phyloP scores from a whole-genome alignment of 1,140 invertebrate species.

The Drosophila kepulauana region DNA sequence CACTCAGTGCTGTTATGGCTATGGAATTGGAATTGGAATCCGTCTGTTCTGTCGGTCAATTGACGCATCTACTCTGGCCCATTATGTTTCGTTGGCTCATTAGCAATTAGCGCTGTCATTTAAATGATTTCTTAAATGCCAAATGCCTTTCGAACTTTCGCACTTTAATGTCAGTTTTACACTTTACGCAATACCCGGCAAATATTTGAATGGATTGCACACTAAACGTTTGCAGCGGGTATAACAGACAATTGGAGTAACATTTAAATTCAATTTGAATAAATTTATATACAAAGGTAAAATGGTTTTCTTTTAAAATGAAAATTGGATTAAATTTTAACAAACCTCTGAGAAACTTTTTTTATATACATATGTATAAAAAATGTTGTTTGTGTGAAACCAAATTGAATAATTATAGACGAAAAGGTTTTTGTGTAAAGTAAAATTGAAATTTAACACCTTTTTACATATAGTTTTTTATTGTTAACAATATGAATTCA shows the following conservation, averaged over 20 bases:
- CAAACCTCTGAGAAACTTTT: too few species aligned
- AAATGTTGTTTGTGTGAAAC: too few species aligned
- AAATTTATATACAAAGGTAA: too few species aligned
- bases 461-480: too few species aligned
- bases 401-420: too few species aligned
- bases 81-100: constrained; percentile 29
- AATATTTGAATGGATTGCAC: background rate
- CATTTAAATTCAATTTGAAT: too few species aligned
- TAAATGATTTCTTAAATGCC: constrained; percentile 51
- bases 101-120: constrained; percentile 69
- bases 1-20: constrained; percentile 9
- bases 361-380: too few species aligned
- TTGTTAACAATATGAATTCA: too few species aligned
- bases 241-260: background rate
- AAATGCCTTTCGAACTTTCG: constrained; percentile 8
- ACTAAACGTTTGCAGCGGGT: background rate
- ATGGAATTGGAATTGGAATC: constrained; percentile 4
- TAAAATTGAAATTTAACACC: too few species aligned
- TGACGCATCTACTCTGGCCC: constrained; percentile 35
- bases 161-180: constrained; percentile 12
- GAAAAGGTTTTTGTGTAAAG: too few species aligned
- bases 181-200: constrained; percentile 2
- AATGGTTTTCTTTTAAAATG: too few species aligned
- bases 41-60: constrained; percentile 21
- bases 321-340: too few species aligned